Evolutionary conservation across 2,113 vertebrate genomes (phyloP).

Genomic region (Geococcyx californianus): DNA sequence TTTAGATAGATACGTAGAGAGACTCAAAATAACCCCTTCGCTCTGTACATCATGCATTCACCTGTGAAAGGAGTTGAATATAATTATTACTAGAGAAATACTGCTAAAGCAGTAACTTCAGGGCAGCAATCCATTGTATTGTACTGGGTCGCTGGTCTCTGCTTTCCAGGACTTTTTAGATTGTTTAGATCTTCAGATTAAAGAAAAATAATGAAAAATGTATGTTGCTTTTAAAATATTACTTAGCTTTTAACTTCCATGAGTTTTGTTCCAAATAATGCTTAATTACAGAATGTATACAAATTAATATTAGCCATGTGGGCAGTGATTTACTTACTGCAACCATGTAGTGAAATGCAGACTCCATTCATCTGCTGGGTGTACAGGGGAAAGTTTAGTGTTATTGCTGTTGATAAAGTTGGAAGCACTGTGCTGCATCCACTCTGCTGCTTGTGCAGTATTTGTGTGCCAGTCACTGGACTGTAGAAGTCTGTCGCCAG

Average conservation of each 20-base stretch:
- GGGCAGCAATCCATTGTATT: not conserved
- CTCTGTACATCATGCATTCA: not conserved
- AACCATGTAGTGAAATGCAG: not conserved
- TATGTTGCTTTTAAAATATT: not conserved
- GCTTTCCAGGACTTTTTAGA: not conserved
- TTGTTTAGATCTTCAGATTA: not conserved
- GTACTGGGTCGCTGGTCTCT: not conserved
- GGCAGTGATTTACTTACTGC: not conserved
- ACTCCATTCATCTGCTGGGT: not conserved
- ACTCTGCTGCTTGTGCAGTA: not conserved
- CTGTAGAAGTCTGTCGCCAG: not conserved
- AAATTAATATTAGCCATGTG: not conserved
- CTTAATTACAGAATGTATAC: not conserved
- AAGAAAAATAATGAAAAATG: not conserved
- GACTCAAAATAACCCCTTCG: not conserved
- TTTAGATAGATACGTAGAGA: not conserved
- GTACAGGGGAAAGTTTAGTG: accelerated
- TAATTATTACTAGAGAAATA: not conserved
- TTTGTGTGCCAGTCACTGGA: not conserved
- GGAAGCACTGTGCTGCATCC: not conserved
- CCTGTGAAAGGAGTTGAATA: not conserved
- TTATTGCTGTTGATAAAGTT: not conserved
- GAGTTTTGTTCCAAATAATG: not conserved
- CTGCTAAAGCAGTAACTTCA: not conserved
- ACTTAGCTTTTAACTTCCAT: not conserved